Base-by-base conservation (phyloP, 1,140 invertebrate species). In the Aradophagus sp. region DNA sequence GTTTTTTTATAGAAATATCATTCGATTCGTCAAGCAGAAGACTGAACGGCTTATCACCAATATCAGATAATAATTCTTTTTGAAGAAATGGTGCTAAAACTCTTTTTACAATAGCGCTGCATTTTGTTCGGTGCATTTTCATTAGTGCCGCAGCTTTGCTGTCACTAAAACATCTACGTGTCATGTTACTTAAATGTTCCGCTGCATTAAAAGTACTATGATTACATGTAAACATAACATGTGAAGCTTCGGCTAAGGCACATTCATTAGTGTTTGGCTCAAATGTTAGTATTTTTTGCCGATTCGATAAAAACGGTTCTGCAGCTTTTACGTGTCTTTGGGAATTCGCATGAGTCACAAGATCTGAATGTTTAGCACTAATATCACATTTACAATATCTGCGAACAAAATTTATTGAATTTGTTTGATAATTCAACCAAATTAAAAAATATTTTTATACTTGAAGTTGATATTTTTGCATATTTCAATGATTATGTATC, bases 161-260 rank as follows among this genome's bases (percentile, higher is more conserved):
- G 6, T 31, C 29, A 6, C 6, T 3, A 11, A 31, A 31, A 5
- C 4, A 6, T 5, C 4, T 11, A 31, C n/a, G 29, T 10, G n/a
- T 10, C 3, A 31, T 3, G n/a, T 31, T 10, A 4, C 4, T 11
- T 2, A 31, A 11, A 31, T 31, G 29, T 11, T 31, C 29, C n/a
- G 29, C 29, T 5, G 6, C 29, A 10, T 31, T 5, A 31, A 29
- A 29, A 17, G 13, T 14, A 17, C 26, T 44, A 14, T 14, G 41
- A 16, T 29, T 15, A 13, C 26, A 29, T 7, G 26, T n/a, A 16
- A 44, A 44, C n/a, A 31, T 11, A n/a, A 26, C 41, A 10, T 29
- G 6, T 17, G 27, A 7, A 2, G 41, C 26, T 10, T 44, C 41
- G 8, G 41, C 41, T 29, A 11, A 6, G 11, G 26, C 29, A 3